A percentile compares a stretch with the other conserved stretches of the same genome.
Conservation (phyloP, 2,888 invertebrate genomes). For the Pammene fasciana region DNA sequence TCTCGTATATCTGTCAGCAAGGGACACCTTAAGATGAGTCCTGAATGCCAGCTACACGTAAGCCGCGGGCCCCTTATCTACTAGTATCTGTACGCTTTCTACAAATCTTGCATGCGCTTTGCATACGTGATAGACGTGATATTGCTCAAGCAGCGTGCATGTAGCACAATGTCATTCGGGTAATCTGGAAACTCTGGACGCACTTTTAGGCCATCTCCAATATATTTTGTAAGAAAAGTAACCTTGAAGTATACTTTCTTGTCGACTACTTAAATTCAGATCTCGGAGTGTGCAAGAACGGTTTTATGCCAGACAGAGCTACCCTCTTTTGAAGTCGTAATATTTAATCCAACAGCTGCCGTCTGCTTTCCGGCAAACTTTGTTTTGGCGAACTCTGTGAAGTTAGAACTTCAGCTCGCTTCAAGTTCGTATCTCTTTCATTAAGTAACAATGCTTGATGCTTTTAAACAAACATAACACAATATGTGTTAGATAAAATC, state of each 20-base stretch:
- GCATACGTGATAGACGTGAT: too few species aligned
- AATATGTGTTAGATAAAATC: neutral
- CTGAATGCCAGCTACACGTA: too few species aligned
- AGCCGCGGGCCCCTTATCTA: too few species aligned
- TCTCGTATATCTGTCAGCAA: too few species aligned
- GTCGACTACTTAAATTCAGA: neutral
- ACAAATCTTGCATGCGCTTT: too few species aligned
- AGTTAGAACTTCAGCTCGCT: constrained; percentile 17
- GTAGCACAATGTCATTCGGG: too few species aligned
- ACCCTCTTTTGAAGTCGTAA: constrained; percentile 23
- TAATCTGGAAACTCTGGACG: too few species aligned
- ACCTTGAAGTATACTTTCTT: neutral
- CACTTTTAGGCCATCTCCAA: neutral
- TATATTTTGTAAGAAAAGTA: neutral
- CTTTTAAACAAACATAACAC: constrained; percentile 14
- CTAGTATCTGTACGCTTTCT: too few species aligned
- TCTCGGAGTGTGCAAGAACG: neutral
- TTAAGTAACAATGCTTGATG: constrained; percentile 19
- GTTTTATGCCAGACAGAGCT: constrained; percentile 2
- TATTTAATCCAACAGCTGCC: constrained; percentile 31
- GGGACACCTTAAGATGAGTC: too few species aligned
- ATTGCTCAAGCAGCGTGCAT: too few species aligned
- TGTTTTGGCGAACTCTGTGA: constrained; percentile 18
- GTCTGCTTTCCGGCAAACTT: constrained; percentile 22
- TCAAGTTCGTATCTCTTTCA: constrained; percentile 26